Evolutionary conservation across 2,113 vertebrate genomes (phyloP).

Genomic region (Monopterus albus): DNA sequence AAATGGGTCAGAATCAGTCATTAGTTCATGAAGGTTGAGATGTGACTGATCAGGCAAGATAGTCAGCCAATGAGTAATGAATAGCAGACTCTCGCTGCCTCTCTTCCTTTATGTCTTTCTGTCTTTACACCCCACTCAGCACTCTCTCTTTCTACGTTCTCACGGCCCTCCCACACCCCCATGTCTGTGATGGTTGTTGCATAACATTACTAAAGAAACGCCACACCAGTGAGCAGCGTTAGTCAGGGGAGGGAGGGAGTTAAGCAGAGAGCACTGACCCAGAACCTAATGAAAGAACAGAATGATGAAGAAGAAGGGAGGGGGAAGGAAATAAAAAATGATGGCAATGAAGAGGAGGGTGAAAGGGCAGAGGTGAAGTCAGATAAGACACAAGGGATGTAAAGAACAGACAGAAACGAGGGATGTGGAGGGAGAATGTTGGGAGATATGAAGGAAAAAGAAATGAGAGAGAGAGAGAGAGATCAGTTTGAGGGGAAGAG

Average conservation of each 20-base stretch:
- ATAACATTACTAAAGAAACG: slow-evolving; percentile 68
- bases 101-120: not conserved
- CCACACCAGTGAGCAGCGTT: slow-evolving; percentile 44
- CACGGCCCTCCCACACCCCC: slow-evolving; percentile 20
- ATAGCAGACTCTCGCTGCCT: slow-evolving; percentile 8
- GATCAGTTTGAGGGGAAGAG: slow-evolving; percentile 25
- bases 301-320: slow-evolving; percentile 32
- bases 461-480: slow-evolving; percentile 18
- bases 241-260: slow-evolving; percentile 1
- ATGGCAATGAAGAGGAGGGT: slow-evolving; percentile 1
- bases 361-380: slow-evolving; percentile 25
- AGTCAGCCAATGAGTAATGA: slow-evolving; percentile 60
- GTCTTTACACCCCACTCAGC: slow-evolving; percentile 8
- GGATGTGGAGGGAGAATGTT: slow-evolving; percentile 1
- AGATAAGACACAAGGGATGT: not conserved
- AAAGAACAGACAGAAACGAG: slow-evolving; percentile 7
- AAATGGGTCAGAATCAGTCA: slow-evolving; percentile 54
- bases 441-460: slow-evolving; percentile 4
- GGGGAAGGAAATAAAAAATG: slow-evolving; percentile 3
- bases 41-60: slow-evolving; percentile 22
- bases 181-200: slow-evolving; percentile 62
- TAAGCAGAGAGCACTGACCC: slow-evolving; percentile 58
- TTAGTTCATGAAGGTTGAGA: slow-evolving; percentile 38
- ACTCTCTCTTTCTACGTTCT: not conserved
- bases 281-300: slow-evolving; percentile 62